Evolutionary conservation across 1,140 invertebrate genomes (phyloP).

Genomic region (Limonius californicus): DNA sequence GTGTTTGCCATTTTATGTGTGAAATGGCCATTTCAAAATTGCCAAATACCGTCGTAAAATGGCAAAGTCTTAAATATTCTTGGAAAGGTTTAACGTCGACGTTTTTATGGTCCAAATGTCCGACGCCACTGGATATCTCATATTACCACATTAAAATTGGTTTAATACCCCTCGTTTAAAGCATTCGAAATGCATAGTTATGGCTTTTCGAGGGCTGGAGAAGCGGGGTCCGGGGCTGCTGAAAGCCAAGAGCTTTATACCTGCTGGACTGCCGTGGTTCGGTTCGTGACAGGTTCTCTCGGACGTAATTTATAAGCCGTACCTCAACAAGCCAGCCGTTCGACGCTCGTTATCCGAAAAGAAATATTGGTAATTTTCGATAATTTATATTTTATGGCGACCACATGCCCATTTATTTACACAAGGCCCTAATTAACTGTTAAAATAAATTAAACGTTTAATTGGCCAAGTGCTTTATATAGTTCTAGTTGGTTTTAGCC

Average conservation of each 20-base stretch:
- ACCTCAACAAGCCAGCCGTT: conserved; percentile 12
- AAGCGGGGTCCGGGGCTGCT: not conserved
- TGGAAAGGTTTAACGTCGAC: no score
- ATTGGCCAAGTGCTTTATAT: conserved; percentile 14
- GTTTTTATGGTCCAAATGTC: no score
- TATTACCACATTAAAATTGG: no score
- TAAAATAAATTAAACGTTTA: conserved; percentile 36
- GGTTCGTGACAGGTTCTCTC: conserved; percentile 29
- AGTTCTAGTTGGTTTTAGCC: no score
- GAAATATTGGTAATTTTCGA: conserved; percentile 37
- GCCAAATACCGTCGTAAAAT: no score
- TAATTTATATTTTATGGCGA: conserved; percentile 32
- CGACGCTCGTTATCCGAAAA: conserved; percentile 29
- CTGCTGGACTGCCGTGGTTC: conserved; percentile 18
- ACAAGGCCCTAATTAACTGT: conserved; percentile 31
- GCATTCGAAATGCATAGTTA: no score
- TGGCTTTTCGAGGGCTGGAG: not conserved
- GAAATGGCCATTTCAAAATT: no score
- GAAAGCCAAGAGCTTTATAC: conserved; percentile 14
- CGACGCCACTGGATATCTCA: no score
- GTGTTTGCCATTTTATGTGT: no score
- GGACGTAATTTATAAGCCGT: conserved; percentile 29
- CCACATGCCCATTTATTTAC: conserved; percentile 33
- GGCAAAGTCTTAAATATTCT: no score
- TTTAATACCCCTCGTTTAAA: no score